Conservation (phyloP, 2,797 vertebrate genomes). For the Schizopygopsis malacanthus region DNA sequence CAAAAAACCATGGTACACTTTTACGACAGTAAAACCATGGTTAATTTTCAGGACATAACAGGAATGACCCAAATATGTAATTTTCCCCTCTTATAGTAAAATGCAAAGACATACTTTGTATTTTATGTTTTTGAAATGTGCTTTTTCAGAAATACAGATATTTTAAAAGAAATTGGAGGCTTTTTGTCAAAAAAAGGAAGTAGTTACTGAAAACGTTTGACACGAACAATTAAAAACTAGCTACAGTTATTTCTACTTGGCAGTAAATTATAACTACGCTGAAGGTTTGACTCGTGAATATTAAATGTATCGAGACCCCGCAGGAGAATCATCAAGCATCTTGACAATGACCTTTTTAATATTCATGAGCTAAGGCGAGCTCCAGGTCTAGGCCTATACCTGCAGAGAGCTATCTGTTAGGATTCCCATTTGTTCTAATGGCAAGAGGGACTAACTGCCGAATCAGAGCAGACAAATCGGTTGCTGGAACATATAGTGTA, state of each 20-base stretch:
- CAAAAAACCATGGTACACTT: too few species aligned
- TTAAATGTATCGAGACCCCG: background rate
- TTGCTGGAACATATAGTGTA: background rate
- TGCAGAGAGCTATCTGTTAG: conserved; percentile 1
- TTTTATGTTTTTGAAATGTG: background rate
- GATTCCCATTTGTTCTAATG: background rate
- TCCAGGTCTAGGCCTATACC: background rate
- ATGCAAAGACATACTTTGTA: background rate
- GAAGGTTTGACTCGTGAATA: background rate
- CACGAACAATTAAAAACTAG: background rate
- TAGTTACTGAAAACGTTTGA: background rate
- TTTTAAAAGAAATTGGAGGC: background rate
- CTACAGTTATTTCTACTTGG: background rate
- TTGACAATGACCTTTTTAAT: conserved; percentile 7
- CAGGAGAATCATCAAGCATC: background rate
- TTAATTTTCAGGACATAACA: background rate
- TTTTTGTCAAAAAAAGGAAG: background rate
- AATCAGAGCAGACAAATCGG: background rate
- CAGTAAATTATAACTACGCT: background rate
- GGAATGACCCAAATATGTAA: background rate
- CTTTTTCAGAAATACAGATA: background rate
- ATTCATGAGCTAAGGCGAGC: background rate
- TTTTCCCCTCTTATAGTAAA: background rate
- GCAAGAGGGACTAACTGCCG: background rate
- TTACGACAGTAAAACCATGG: too few species aligned